Conservation (phyloP, 2,113 vertebrate species). For the Fregetta grallaria region DNA sequence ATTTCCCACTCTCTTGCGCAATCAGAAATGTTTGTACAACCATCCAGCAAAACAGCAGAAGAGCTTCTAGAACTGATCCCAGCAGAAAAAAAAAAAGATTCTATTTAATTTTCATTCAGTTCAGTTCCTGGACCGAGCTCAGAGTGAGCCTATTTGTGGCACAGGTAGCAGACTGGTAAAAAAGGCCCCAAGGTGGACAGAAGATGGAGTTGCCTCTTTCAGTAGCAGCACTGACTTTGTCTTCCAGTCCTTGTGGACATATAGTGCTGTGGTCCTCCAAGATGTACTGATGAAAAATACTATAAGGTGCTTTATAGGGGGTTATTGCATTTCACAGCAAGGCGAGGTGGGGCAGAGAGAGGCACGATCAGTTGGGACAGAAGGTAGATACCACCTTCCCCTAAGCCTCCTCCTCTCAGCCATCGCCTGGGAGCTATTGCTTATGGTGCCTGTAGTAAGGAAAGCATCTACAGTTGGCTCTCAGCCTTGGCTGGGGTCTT, state of each 20-base stretch:
- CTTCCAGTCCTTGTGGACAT: not conserved
- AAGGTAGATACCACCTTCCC: not conserved
- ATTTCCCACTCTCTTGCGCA: not conserved
- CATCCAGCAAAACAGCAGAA: not conserved
- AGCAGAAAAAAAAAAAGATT: not conserved
- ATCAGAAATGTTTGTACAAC: not conserved
- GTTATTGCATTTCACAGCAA: not conserved
- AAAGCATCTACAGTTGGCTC: not conserved
- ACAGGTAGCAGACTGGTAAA: not conserved
- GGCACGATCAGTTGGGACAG: fast-evolving
- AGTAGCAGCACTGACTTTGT: not conserved
- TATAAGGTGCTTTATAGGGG: not conserved
- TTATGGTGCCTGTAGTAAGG: not conserved
- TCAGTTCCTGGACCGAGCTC: not conserved
- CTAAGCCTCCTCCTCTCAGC: not conserved
- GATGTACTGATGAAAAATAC: not conserved
- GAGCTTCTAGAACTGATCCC: not conserved
- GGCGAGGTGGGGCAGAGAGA: not conserved
- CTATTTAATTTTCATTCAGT: not conserved
- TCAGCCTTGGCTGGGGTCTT: not conserved
- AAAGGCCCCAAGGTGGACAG: not conserved
- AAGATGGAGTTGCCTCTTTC: not conserved
- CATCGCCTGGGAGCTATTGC: not conserved
- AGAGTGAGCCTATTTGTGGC: not conserved
- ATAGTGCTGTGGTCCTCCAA: not conserved